These are phyloP conservation scores for Saiga tatarica DNA, from an alignment of 2,113 vertebrate genomes.

Conservation along the genomic window DNA sequence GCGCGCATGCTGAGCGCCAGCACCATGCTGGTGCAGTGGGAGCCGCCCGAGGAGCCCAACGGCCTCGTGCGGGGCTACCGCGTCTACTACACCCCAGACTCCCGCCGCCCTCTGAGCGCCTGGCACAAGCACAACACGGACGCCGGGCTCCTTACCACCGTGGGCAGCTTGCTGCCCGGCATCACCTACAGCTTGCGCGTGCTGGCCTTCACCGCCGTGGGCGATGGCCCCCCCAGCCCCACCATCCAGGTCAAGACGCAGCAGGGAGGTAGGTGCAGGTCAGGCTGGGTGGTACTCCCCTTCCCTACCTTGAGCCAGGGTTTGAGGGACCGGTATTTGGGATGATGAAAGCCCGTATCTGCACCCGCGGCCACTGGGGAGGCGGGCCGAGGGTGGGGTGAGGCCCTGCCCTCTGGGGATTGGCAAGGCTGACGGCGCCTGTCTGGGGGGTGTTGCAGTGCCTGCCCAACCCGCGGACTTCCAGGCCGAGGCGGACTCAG, in stretches of 20 bases:
- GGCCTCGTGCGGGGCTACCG: conserved; percentile 94
- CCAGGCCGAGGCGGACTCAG: conserved; percentile 94
- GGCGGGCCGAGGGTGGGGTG: background rate
- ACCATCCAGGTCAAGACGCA: conserved; percentile 95
- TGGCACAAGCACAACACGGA: conserved; percentile 96
- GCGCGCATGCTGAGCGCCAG: conserved; percentile 94
- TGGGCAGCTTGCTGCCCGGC: conserved; percentile 90
- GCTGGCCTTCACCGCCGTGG: conserved; percentile 94
- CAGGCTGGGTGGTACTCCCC: background rate
- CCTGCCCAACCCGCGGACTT: conserved; percentile 92
- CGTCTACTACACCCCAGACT: conserved; percentile 91
- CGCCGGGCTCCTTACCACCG: conserved; percentile 90
- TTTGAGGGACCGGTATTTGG: background rate
- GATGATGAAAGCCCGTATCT: rapidly evolving
- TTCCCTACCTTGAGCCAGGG: background rate
- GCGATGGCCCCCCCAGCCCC: conserved; percentile 93
- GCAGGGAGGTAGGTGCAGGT: conserved; percentile 90
- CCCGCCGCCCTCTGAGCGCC: conserved; percentile 85
- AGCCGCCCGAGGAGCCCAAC: conserved; percentile 94
- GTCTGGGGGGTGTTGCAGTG: conserved; percentile 80
- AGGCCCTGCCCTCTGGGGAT: background rate
- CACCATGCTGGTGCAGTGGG: conserved; percentile 97
- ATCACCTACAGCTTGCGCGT: conserved; percentile 94
- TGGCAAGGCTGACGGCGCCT: background rate
- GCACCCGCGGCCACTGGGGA: conserved; percentile 66